Base-by-base conservation (phyloP, 2,888 invertebrate species). In the Empis stercorea region DNA sequence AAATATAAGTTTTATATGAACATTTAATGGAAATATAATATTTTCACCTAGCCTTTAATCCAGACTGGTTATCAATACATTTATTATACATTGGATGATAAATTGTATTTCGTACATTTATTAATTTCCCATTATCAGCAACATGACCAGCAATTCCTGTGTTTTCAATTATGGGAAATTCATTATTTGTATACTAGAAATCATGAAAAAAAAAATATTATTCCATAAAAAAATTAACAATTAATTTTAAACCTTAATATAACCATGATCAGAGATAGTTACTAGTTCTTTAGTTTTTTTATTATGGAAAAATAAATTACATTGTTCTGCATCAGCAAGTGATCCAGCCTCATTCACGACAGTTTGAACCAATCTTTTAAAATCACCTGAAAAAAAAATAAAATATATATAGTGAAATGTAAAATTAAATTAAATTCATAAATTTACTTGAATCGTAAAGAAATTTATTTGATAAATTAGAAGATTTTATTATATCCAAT, bases 221-320 rank as follows among this genome's bases (percentile, higher is more conserved):
- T 27, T 42, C 11, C 10, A 30, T 10, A 42, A 42, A n/a, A 32
- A 42, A 30, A 16, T 23, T 37, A 10, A 44, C 36, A 37, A 16
- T 14, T 14, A 36, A 13, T 32, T 30, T 20, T 16, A 23, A 38
- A 32, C 13, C 11, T 20, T 14, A 44, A 48, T n/a, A n/a, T 48
- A 48, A 49, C 52, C 53, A 46, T 70, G 64, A 20, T 20, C 20
- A 4, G n/a, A n/a, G n/a, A 20, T 79, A 44, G 87, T 83, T 10
- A 86, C 81, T 30, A 91, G 70, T 58, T 86, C 80, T 64, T 81
- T 78, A 38, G 77, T 76, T 48, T 87, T 83, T 9, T 78, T 71
- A 61, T 91, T 88, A 44, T 88, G 65, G 43, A 91, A 70, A 70
- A 87, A 83, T 43, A 91, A 74, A 0, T 83, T 80, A 62, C 88